Percentiles rank a stretch among this genome's conserved stretches.
Conservation (phyloP, 2,888 invertebrate genomes). For the Eucriotettix oculatus region DNA sequence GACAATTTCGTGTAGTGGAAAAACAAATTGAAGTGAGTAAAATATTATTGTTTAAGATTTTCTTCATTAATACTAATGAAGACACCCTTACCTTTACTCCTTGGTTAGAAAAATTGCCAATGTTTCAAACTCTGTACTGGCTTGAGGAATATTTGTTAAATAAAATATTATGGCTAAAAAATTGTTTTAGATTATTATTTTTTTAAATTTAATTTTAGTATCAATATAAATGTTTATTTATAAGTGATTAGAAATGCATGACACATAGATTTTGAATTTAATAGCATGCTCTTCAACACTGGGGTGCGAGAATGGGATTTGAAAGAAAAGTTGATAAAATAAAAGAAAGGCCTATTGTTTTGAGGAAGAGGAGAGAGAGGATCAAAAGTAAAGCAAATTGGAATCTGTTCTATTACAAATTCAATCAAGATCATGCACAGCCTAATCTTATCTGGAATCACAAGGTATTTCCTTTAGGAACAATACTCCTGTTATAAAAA, state of each 20-base stretch:
- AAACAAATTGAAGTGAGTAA: conserved; percentile 56
- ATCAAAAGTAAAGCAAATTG: conserved; percentile 81
- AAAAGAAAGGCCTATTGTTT: conserved; percentile 72
- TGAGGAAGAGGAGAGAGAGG: conserved; percentile 75
- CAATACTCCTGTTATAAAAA: background rate
- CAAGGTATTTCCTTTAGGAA: conserved; percentile 41
- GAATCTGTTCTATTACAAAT: conserved; percentile 89
- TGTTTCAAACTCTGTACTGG: too few species aligned
- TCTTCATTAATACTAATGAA: background rate
- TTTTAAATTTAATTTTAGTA: too few species aligned
- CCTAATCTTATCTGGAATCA: conserved; percentile 99
- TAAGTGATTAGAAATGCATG: too few species aligned
- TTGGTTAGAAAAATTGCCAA: background rate
- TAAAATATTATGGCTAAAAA: too few species aligned
- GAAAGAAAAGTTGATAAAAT: conserved; percentile 37
- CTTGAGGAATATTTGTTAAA: too few species aligned
- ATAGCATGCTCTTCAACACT: conserved; percentile 48
- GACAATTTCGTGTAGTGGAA: conserved; percentile 60
- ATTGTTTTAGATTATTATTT: too few species aligned
- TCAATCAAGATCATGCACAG: conserved; percentile 81
- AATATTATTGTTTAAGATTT: background rate
- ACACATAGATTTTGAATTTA: conserved; percentile 1
- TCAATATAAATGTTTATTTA: too few species aligned
- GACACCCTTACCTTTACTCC: background rate
- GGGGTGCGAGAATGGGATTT: conserved; percentile 45